Evolutionary conservation across 2,888 invertebrate genomes (phyloP).

Genomic region (Omphaloscelis lunosa): DNA sequence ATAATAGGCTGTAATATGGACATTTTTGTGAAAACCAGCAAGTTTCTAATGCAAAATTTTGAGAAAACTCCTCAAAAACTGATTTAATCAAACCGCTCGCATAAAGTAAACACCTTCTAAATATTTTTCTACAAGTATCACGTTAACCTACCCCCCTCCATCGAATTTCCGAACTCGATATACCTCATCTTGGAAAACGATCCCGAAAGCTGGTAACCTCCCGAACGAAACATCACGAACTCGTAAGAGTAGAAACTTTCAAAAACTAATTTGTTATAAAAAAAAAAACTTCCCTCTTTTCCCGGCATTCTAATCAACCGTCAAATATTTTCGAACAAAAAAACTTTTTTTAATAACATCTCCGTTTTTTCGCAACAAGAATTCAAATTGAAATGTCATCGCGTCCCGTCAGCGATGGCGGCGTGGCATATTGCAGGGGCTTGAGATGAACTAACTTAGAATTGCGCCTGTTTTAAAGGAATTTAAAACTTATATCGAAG

Average conservation of each 20-base stretch:
- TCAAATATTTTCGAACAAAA: slow-evolving; percentile 74
- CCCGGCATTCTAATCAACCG: slow-evolving; percentile 70
- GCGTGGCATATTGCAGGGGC: slow-evolving; percentile 83
- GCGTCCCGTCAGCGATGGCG: slow-evolving; percentile 78
- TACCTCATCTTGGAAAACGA: slow-evolving; percentile 45
- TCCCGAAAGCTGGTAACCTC: slow-evolving; percentile 27
- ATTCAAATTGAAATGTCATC: slow-evolving; percentile 90
- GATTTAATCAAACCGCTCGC: background rate
- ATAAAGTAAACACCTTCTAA: slow-evolving; percentile 9
- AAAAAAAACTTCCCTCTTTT: slow-evolving; percentile 54
- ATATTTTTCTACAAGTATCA: slow-evolving; percentile 13
- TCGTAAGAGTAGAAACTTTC: slow-evolving; percentile 53
- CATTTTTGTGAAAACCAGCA: background rate
- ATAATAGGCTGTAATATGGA: background rate
- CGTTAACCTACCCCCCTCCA: slow-evolving; percentile 36
- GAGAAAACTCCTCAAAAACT: background rate
- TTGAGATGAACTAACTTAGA: slow-evolving; percentile 64
- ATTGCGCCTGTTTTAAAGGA: slow-evolving; percentile 43
- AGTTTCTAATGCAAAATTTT: background rate
- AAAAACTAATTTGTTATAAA: slow-evolving; percentile 67
- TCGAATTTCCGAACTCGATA: slow-evolving; percentile 51
- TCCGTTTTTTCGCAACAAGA: slow-evolving; percentile 79
- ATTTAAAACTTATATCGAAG: slow-evolving; percentile 67
- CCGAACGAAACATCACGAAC: slow-evolving; percentile 50
- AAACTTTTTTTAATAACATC: slow-evolving; percentile 82